Evolutionary conservation across 2,888 invertebrate genomes (phyloP).

Genomic region (Platypus cylindrus): DNA sequence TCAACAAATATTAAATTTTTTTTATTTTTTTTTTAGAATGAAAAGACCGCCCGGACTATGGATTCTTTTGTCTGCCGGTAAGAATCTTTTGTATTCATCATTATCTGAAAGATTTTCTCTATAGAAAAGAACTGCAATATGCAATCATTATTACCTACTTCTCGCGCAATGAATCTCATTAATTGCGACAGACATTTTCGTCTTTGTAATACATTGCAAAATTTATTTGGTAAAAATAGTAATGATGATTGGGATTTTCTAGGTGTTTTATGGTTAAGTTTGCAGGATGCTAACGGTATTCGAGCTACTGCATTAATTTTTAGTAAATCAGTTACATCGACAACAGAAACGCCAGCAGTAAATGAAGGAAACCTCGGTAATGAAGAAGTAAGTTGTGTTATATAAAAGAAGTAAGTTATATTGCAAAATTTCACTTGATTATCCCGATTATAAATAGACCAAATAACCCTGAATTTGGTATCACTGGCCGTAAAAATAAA

Average conservation of each 20-base stretch:
- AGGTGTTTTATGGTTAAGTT: slow-evolving; percentile 38
- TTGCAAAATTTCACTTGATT: background rate
- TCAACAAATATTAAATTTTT: background rate
- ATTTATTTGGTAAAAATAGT: too few species aligned
- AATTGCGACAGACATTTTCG: too few species aligned
- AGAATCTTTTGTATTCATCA: too few species aligned
- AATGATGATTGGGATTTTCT: background rate
- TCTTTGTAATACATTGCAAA: too few species aligned
- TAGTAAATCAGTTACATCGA: slow-evolving; percentile 41
- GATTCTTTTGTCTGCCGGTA: slow-evolving; percentile 42
- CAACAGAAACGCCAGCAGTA: slow-evolving; percentile 34
- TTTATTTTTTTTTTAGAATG: slow-evolving; percentile 34
- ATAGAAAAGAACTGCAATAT: too few species aligned
- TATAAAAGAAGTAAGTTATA: too few species aligned
- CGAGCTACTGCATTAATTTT: slow-evolving; percentile 50
- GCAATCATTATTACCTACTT: too few species aligned
- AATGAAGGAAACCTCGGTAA: slow-evolving; percentile 8
- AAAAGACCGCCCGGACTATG: slow-evolving; percentile 40
- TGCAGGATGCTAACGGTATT: slow-evolving; percentile 41
- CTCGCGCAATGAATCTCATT: too few species aligned
- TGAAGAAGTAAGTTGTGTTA: slow-evolving; percentile 27
- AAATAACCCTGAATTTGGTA: background rate
- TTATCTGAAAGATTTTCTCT: too few species aligned
- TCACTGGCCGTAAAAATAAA: background rate
- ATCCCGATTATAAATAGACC: background rate